These are phyloP conservation scores for Phengaris alcon DNA, from an alignment of 2,888 invertebrate species.

Conservation along the genomic window DNA sequence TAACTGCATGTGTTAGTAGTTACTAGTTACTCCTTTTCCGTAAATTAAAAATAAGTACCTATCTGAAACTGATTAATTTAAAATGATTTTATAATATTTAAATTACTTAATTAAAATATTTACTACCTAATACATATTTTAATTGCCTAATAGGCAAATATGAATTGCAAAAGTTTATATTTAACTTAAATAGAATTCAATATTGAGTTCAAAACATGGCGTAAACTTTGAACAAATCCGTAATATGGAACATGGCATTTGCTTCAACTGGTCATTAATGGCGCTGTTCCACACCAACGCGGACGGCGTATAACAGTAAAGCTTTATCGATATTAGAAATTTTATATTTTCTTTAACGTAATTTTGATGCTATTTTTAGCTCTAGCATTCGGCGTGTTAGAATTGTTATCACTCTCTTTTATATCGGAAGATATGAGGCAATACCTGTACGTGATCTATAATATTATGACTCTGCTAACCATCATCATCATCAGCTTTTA, in stretches of 20 bases:
- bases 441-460: not conserved
- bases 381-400: not conserved
- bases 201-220: too few species aligned
- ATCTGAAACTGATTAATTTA: too few species aligned
- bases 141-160: too few species aligned
- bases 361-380: constrained; percentile 18
- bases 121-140: too few species aligned
- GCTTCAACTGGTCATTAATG: constrained; percentile 6
- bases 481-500: too few species aligned
- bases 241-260: constrained; percentile 12
- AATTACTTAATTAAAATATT: too few species aligned
- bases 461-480: not conserved
- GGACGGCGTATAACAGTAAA: constrained; percentile 17
- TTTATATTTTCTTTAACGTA: constrained; percentile 21
- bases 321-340: constrained; percentile 21
- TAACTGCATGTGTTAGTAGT: too few species aligned
- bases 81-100: too few species aligned
- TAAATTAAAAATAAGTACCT: too few species aligned
- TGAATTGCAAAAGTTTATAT: too few species aligned
- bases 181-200: too few species aligned
- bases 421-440: not conserved
- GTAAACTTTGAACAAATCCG: not conserved
- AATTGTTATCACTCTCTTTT: constrained; percentile 8
- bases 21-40: too few species aligned
- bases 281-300: not conserved